Conservation (phyloP, 2,797 vertebrate species). For the Microhierax caerulescens region DNA sequence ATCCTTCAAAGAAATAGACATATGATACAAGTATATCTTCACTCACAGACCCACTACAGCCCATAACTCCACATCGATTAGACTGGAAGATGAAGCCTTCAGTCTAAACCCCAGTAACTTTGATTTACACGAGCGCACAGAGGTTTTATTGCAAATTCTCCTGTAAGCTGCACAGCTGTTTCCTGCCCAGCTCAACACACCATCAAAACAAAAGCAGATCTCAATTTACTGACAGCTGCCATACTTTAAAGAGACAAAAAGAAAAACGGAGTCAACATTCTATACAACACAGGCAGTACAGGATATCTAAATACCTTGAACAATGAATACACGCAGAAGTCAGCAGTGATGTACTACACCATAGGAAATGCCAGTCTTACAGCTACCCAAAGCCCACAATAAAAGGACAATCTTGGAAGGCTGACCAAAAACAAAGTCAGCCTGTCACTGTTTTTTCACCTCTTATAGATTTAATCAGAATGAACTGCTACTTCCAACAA, state of each 20-base stretch:
- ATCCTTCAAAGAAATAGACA: neutral
- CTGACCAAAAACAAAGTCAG: neutral
- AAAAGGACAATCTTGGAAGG: neutral
- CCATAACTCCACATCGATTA: neutral
- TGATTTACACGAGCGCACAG: neutral
- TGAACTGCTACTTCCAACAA: neutral
- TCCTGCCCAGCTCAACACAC: neutral
- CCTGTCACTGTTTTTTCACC: neutral
- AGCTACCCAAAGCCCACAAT: neutral
- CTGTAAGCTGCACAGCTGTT: neutral
- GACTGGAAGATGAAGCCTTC: neutral
- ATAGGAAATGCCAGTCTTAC: neutral
- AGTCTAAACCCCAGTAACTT: neutral
- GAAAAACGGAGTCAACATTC: neutral
- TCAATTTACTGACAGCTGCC: constrained; percentile 18
- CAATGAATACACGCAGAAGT: neutral
- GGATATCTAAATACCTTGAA: neutral
- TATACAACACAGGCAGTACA: accelerated
- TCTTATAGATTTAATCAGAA: neutral
- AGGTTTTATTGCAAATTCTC: neutral
- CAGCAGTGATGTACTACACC: neutral
- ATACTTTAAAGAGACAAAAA: neutral
- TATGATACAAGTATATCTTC: neutral
- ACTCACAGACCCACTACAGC: neutral
- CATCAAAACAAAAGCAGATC: constrained; percentile 11